Conservation (phyloP, 1,140 invertebrate genomes). For the Drosophila ficusphila region DNA sequence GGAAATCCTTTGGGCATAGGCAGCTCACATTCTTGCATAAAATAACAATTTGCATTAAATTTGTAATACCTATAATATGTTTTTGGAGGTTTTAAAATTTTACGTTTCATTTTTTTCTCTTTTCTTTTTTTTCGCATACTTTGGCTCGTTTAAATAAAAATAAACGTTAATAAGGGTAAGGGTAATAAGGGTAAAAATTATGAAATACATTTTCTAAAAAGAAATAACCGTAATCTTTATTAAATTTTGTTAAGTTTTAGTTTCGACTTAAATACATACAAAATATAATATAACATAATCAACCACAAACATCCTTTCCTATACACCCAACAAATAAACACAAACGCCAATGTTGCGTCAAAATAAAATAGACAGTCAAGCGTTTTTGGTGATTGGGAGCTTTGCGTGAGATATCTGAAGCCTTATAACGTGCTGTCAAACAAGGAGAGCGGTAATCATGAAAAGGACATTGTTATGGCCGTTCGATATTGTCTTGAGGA, state of each 20-base stretch:
- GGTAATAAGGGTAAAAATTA: conserved; percentile 24
- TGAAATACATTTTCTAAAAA: no score
- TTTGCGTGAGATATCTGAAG: conserved; percentile 13
- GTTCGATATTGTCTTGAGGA: conserved; percentile 83
- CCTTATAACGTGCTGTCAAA: conserved; percentile 25
- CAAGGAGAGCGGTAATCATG: conserved; percentile 76
- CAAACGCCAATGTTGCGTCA: conserved; percentile 56
- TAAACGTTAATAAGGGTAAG: no score
- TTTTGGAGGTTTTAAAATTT: conserved; percentile 49
- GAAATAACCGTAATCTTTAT: no score
- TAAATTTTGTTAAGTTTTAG: no score
- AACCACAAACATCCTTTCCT: conserved; percentile 75
- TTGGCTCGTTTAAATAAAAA: conserved; percentile 70
- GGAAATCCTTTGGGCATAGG: conserved; percentile 69
- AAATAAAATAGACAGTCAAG: conserved; percentile 56
- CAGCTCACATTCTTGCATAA: conserved; percentile 73
- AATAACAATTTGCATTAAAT: conserved; percentile 82
- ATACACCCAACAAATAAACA: conserved; percentile 72
- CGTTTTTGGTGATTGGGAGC: conserved; percentile 10
- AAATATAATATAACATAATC: neutral
- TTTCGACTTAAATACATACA: no score
- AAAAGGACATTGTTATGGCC: conserved; percentile 83
- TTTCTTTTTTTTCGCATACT: conserved; percentile 13
- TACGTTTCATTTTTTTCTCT: conserved; percentile 14
- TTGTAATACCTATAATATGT: conserved; percentile 80